phyloP scores from a whole-genome alignment of 2,113 vertebrate genomes.

The Stictonetta naevosa region DNA sequence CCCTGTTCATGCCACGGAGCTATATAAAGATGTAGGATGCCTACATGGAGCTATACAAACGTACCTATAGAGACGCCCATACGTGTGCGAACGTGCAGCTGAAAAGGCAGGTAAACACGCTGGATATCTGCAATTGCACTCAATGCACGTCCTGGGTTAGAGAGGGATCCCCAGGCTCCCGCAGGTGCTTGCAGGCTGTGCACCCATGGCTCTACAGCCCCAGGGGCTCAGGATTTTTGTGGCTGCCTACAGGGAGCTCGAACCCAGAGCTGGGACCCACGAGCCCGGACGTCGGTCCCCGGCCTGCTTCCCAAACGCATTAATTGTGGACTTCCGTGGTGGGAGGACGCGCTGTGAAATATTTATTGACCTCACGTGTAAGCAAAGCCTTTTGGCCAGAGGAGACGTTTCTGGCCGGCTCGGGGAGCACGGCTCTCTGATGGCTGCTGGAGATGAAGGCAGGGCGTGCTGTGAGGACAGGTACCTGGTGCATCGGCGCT shows the following conservation, averaged over 20 bases:
- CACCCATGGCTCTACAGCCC: not conserved
- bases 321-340: not conserved
- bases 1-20: not conserved
- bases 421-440: constrained; percentile 1
- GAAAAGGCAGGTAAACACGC: not conserved
- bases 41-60: accelerated
- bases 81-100: not conserved
- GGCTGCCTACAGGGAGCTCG: accelerated
- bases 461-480: constrained; percentile 50
- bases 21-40: accelerated
- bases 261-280: not conserved
- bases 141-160: not conserved
- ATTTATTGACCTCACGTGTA: not conserved
- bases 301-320: not conserved
- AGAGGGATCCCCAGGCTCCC: not conserved
- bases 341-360: not conserved
- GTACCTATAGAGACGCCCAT: not conserved
- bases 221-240: not conserved
- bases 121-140: not conserved
- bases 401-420: not conserved
- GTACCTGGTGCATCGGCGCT: not conserved
- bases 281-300: not conserved
- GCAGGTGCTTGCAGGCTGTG: not conserved
- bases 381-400: not conserved
- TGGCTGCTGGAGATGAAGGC: constrained; percentile 43